phyloP scores from a whole-genome alignment of 2,113 vertebrate genomes.

The Microcebus jonahi region DNA sequence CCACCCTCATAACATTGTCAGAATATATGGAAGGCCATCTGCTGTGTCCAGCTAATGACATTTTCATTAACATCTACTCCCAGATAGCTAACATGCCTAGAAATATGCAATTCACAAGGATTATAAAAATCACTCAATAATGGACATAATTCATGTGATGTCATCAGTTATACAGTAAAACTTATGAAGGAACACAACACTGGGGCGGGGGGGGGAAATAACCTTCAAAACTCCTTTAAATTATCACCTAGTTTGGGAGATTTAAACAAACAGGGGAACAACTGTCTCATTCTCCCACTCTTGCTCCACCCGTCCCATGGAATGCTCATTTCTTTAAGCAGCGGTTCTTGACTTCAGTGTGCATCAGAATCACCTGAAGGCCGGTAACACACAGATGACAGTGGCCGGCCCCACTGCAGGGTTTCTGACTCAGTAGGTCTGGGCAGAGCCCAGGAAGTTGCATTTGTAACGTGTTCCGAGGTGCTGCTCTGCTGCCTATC shows the following conservation, averaged over 20 bases:
- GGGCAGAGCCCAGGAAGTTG: neutral
- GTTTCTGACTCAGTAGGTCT: neutral
- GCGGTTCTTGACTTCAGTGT: neutral
- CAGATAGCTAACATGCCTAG: neutral
- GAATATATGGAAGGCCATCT: conserved; percentile 49
- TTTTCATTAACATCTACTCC: neutral
- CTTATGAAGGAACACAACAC: neutral
- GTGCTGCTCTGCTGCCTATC: neutral
- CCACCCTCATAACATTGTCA: neutral
- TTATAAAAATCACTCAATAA: neutral
- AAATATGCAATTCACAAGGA: neutral
- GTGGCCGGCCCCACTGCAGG: too few relatives aligned
- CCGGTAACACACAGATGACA: neutral
- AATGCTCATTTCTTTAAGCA: neutral
- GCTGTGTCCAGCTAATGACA: neutral
- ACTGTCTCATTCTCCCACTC: neutral
- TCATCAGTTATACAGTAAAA: neutral
- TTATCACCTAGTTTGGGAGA: neutral
- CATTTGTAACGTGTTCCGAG: neutral
- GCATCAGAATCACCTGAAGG: neutral
- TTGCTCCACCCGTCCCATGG: neutral
- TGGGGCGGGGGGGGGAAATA: neutral
- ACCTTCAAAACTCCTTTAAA: neutral
- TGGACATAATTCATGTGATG: neutral
- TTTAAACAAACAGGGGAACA: neutral